These are phyloP conservation scores for Tipula helvola DNA, from an alignment of 2,888 invertebrate genomes.

Conservation along the genomic window DNA sequence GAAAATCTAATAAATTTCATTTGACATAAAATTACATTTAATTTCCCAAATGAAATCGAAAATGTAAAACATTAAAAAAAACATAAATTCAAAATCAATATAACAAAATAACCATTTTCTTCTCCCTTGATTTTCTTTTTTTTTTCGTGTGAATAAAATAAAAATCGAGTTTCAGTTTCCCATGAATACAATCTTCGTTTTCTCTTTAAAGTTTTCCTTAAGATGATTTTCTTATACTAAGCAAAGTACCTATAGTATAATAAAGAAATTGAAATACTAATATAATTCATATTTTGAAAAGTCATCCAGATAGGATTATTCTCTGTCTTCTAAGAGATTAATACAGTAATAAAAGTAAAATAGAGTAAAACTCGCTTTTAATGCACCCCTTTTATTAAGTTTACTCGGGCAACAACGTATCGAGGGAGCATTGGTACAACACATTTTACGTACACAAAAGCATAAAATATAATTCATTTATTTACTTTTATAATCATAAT, in stretches of 20 bases:
- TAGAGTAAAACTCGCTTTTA: too few relatives aligned
- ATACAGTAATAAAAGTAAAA: too few relatives aligned
- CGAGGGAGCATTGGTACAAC: too few relatives aligned
- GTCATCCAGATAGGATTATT: neutral
- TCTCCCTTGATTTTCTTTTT: neutral
- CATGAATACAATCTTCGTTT: neutral
- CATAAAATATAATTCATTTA: too few relatives aligned
- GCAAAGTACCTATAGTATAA: neutral
- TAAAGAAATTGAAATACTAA: neutral
- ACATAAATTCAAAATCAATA: neutral
- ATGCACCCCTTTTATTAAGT: too few relatives aligned
- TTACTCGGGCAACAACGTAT: too few relatives aligned
- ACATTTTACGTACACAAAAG: too few relatives aligned
- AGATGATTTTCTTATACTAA: neutral
- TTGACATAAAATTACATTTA: neutral
- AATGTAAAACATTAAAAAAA: neutral
- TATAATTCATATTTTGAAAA: neutral
- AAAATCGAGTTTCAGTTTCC: neutral
- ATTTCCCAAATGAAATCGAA: neutral
- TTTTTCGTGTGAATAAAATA: too few relatives aligned
- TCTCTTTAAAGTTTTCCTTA: neutral
- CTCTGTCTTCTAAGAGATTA: too few relatives aligned
- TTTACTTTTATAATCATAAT: too few relatives aligned
- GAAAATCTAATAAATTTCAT: neutral
- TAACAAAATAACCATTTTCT: too few relatives aligned